Evolutionary conservation across 2,888 invertebrate species (phyloP), one percentile per base, ranked within the genome.

Genomic region (Ommatoiulus sabulosus): DNA sequence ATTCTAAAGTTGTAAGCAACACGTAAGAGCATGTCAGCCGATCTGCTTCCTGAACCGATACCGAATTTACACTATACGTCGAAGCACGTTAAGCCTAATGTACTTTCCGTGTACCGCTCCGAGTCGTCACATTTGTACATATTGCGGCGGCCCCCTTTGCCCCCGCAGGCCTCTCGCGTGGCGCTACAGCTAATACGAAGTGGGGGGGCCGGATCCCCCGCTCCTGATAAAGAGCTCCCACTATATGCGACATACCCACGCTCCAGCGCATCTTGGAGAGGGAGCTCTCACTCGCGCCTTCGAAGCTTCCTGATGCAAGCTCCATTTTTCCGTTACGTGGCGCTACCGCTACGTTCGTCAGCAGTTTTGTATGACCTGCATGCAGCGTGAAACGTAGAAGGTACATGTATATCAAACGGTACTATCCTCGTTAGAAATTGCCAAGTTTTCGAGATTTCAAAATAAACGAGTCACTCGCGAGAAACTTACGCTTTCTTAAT

Each of bases 111-210:
- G 88, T 88, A 88, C 57, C 88, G 88, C 88, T 88, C 88, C 88
- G 72, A 88, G 88, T 88, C 88, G 86, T 88, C 86, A 88, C 88
- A 88, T 88, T 88, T 88, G 88, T 88, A 88, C 88, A 88, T 88
- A 88, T 88, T 84, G 86, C 86, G 44, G 88, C 88, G 24, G 87
- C 86, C 63, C 35, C 87, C 63, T 52, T 52, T 52, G 52, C 52
- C 52, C 52, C 52, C 52, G 35, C 43, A 43, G 35, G 84, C 24
- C n/a, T n/a, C 35, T 86, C 44, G 44, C 43, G 86, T 52, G 52
- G 0, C 52, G 52, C 52, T 52, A 52, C 15, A 52, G 52, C 52
- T 52, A 52, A 52, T 52, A 52, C 52, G 52, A 52, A 17, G 12
- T 52, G 52, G 52, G 52, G 52, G 52, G 52, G 17, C 12, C 52